Evolutionary conservation across 2,113 vertebrate genomes (phyloP), one percentile per base, ranked within the genome.

Genomic region (Forbesichthys agassizii): DNA sequence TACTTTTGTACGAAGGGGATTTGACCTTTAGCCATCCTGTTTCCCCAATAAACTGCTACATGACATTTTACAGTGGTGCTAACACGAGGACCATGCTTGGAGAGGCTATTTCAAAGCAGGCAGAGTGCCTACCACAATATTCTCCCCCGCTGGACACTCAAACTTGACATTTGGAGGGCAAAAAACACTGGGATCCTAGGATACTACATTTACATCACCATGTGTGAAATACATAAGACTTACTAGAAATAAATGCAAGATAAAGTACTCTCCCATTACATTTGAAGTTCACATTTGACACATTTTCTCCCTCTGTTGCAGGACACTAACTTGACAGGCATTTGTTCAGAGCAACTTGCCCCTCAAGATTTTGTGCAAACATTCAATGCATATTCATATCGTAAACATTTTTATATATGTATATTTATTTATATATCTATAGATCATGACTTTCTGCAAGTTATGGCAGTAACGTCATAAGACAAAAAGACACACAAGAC

Each of bases 371-470:
- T 80, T 89, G 88, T 89, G 88, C 88, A 90, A 90, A 91, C 88
- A 91, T 88, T 91, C 88, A 88, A 89, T 89, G 88, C 88, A 91
- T 88, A 91, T 90, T 77, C 81, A 91, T 81, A 91, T 85, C 85
- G 84, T 89, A 86, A 88, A 89, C 88, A 88, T 79, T 81, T 72
- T 76, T 85, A 64, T 73, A 74, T 84, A 76, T 81, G 71, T 84
- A 66, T 78, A 69, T 72, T 65, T 85, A 70, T 80, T 74, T 84
- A 72, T 75, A 81, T 84, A 69, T 90, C 75, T 87, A 84, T 82
- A 80, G 83, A 89, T 85, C 81, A 84, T 69, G 79, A 90, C 81
- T 88, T 87, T 87, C 83, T 7, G 74, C 73, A 73, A 84, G 71
- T 80, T 82, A 82, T 81, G 87, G 84, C 89, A 89, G 88, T 86